Base-by-base conservation (phyloP, 2,113 vertebrate species). In the Anolis carolinensis region DNA sequence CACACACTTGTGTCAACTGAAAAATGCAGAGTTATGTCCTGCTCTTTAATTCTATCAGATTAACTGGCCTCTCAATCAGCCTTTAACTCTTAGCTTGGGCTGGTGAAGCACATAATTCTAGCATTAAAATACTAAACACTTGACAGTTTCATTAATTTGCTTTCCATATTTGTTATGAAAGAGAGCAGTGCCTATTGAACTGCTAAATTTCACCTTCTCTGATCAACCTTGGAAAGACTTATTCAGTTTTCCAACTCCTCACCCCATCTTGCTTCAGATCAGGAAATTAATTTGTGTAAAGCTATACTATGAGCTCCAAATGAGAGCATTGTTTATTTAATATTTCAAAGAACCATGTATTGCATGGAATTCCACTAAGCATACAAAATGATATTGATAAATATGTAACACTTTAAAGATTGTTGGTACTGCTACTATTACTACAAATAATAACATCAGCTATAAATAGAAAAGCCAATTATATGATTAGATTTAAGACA, bases 401-500 rank as follows among this genome's bases (percentile, higher is more conserved):
- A 44, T 44, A 44, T 44, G 39, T 44, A 44, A 44, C 39, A 36
- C 55, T 59, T 59, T 59, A 18, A 59, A 59, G 14, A 13, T 16
- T 59, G 14, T 59, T 59, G 55, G 14, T 59, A 18, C 55, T 59
- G 55, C 25, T 65, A 23, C 0, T 65, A 3, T 5, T 65, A 25
- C 65, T 30, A 68, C 23, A 11, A 44, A 14, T 36, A 72, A 36
- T 36, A 63, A 44, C 30, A 44, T 36, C n/a, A 83, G 21, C 7
- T 63, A 11, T 30, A 74, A 48, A 13, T n/a, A 44, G 27, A 36
- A 83, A 75, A 74, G 52, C 52, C 89, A 88, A 90, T 90, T 86
- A 68, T 82, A 82, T 77, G 62, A 89, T 87, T 86, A 87, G 59
- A 83, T 20, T 32, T 52, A 92, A 73, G n/a, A 86, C 50, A 74